Base-by-base conservation (phyloP, 2,888 invertebrate genomes). In the Carpatolechia fugitivella region DNA sequence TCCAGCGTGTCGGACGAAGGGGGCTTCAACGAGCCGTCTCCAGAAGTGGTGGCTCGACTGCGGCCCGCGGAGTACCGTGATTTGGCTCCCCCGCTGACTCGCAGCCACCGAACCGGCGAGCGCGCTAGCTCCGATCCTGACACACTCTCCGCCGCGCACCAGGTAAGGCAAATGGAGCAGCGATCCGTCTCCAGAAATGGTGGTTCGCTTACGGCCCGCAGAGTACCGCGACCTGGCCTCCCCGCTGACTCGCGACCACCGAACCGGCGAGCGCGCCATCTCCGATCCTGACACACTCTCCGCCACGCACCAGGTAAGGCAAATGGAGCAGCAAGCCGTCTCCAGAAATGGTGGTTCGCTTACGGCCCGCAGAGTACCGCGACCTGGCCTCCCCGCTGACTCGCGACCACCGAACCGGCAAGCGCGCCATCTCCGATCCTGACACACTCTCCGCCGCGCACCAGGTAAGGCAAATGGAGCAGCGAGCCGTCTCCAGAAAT, bases 321-420 rank as follows among this genome's bases (percentile, higher is more conserved):
- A n/a, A n/a, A n/a, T n/a, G n/a, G n/a, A n/a, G n/a, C 84, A 94
- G 94, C 80, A 94, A 94, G 80, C 93, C 93, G 20, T 93, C 92
- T 59, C 93, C 94, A 13, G 93, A 93, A 78, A 92, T 94, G 68
- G 93, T 93, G 79, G 94, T 93, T 59, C 88, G 92, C 55, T 75
- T 92, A 64, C 80, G 82, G 62, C 89, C 89, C 30, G 87, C 87
- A 3, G 88, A 87, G 55, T 86, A 85, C 74, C 80, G 88, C 61
- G 86, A 85, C 55, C 82, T 80, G 44, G 74, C 74, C 40, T 61
- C 65, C 53, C 74, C 78, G 52, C 80, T 84, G 68, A 82, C 85
- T 40, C 63, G 59, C 31, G 87, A 86, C 63, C 78, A 78, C 33
- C 72, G 85, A 4, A 85, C 85, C 64, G 77, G 75, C 5, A 86